Percentiles rank a stretch among this genome's conserved stretches.
phyloP scores from a whole-genome alignment of 2,113 vertebrate genomes.

The Halcyon senegalensis region DNA sequence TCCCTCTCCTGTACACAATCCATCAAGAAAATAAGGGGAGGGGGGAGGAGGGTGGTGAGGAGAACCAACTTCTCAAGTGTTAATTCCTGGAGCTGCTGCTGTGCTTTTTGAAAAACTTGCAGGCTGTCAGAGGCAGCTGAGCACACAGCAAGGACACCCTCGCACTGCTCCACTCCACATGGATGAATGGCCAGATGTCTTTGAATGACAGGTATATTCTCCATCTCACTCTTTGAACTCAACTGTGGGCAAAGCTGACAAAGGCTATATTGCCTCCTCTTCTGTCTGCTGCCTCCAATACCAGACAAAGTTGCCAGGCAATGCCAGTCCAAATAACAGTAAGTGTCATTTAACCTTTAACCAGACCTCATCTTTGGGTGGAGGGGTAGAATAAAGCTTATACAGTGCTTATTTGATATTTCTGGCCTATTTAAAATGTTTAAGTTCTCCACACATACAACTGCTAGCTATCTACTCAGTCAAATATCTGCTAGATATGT shows the following conservation, averaged over 20 bases:
- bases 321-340: not conserved
- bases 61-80: not conserved
- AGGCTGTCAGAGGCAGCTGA: not conserved
- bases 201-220: not conserved
- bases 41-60: not conserved
- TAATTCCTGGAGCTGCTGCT: conserved; percentile 18
- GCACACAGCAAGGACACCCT: not conserved
- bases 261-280: not conserved
- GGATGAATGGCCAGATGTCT: not conserved
- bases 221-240: not conserved
- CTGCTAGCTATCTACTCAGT: not conserved
- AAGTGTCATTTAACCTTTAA: not conserved
- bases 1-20: not conserved
- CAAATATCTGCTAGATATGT: not conserved
- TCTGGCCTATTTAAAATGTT: not conserved
- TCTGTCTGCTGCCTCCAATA: not conserved
- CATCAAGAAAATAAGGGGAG: not conserved
- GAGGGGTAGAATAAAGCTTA: not conserved
- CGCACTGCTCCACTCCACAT: not conserved
- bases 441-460: not conserved
- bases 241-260: not conserved
- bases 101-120: not conserved
- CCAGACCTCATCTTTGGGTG: not conserved
- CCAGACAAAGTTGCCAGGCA: not conserved
- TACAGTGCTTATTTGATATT: not conserved